Base-by-base conservation (phyloP, 1,140 invertebrate genomes). In the Leucophenga varia region DNA sequence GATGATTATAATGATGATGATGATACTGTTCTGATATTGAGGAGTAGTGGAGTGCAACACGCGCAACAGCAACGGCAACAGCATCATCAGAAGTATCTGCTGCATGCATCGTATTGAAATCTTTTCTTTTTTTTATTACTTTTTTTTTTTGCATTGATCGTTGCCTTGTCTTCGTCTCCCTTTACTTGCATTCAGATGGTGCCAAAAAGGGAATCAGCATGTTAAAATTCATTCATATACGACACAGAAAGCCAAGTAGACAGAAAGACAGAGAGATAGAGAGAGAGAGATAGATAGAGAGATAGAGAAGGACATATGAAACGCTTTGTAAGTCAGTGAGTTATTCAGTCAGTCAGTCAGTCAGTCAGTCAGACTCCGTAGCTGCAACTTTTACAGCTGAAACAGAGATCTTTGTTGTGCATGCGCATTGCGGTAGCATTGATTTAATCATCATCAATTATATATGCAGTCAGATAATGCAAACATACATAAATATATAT, bases 401-500 rank as follows among this genome's bases (percentile, higher is more conserved):
- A 7, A 30, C 7, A 30, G 28, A 30, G 28, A 30, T 8, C 7
- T 55, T 55, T 55, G 53, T 47, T 10, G 22, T 47, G 50, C 55
- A 47, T 55, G 59, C 63, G 63, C 63, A 65, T 67, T 65, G 63
- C 63, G 53, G 63, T 65, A 65, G 63, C 63, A 65, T 65, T 65
- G 63, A 65, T 65, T 65, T 65, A 65, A 65, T 65, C 63, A 65
- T 65, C 63, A 65, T 65, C 63, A 65, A 65, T 65, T 65, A 65
- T 67, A 65, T 67, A 67, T 65, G 63, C 63, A 63, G 63, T 63
- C 67, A 65, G 67, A 65, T 67, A 65, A 65, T 67, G 67, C n/a
- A n/a, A n/a, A n/a, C n/a, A n/a, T n/a, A n/a, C n/a, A n/a, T n/a
- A n/a, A n/a, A n/a, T n/a, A n/a, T n/a, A n/a, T n/a, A n/a, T n/a